These are phyloP conservation scores for Allolobophora icterica DNA, from an alignment of 2,888 invertebrate genomes.

Conservation along the genomic window DNA sequence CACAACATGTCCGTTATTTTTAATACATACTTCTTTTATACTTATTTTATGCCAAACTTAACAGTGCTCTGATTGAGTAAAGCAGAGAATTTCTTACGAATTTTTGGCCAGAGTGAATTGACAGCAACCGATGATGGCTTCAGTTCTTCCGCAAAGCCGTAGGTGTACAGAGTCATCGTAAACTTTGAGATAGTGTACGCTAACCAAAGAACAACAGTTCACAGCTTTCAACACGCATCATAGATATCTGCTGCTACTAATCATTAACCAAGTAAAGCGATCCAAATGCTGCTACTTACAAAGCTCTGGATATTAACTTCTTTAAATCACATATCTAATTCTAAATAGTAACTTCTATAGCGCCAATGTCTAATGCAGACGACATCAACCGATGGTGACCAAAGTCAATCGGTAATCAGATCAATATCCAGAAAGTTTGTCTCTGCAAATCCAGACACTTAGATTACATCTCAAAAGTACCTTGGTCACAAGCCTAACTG, in stretches of 20 bases:
- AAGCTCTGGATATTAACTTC: not conserved
- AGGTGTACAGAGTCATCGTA: slow-evolving; percentile 93
- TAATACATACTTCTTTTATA: too few species aligned
- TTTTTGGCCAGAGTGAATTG: slow-evolving; percentile 91
- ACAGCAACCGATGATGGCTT: slow-evolving; percentile 80
- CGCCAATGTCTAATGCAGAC: too few species aligned
- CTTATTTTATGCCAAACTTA: too few species aligned
- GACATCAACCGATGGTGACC: too few species aligned
- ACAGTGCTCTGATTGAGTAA: too few species aligned
- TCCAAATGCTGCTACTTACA: not conserved
- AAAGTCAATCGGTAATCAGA: too few species aligned
- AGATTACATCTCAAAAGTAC: too few species aligned
- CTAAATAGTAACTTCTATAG: too few species aligned
- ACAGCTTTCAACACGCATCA: not conserved
- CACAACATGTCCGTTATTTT: too few species aligned
- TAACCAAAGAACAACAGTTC: slow-evolving; percentile 33
- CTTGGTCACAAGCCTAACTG: too few species aligned
- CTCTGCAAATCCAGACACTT: not conserved
- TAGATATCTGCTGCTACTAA: not conserved
- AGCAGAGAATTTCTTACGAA: slow-evolving; percentile 69
- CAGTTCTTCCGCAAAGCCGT: slow-evolving; percentile 91
- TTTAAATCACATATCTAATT: too few species aligned
- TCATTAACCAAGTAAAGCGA: not conserved
- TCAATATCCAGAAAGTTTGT: too few species aligned
- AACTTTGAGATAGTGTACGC: slow-evolving; percentile 96